Evolutionary conservation across 2,113 vertebrate genomes (phyloP).

Genomic region (Bungarus multicinctus): DNA sequence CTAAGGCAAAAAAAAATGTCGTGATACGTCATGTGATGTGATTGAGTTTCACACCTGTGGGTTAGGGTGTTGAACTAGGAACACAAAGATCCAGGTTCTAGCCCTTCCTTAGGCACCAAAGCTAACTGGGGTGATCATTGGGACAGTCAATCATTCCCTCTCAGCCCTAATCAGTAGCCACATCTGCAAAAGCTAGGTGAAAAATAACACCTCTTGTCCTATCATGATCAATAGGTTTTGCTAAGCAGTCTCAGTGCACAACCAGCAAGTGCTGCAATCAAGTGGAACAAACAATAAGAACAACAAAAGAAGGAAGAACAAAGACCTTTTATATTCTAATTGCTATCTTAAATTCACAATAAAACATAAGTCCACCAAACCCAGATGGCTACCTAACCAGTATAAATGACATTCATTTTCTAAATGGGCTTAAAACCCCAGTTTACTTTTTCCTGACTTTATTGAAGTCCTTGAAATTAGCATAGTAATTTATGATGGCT

Average conservation of each 20-base stretch:
- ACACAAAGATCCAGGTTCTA: not conserved
- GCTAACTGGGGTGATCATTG: not conserved
- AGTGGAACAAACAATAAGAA: not conserved
- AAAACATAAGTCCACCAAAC: not conserved
- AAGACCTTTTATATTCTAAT: not conserved
- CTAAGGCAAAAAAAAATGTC: no score
- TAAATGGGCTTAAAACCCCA: fast-evolving
- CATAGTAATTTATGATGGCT: not conserved
- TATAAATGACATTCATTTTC: not conserved
- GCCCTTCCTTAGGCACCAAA: not conserved
- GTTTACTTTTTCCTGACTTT: not conserved
- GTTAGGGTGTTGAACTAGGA: not conserved
- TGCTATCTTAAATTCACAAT: not conserved
- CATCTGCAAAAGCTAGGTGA: not conserved
- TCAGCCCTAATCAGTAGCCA: not conserved
- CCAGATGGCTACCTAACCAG: not conserved
- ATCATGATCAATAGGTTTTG: not conserved
- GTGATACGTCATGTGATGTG: no score
- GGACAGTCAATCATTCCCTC: not conserved
- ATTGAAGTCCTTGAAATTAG: not conserved
- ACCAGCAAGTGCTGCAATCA: not conserved
- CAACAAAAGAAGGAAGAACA: not conserved
- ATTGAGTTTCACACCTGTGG: no score
- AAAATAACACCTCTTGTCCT: not conserved
- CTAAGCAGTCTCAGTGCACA: not conserved